Conservation (phyloP, 2,888 invertebrate species). For the Vandiemenella viatica region DNA sequence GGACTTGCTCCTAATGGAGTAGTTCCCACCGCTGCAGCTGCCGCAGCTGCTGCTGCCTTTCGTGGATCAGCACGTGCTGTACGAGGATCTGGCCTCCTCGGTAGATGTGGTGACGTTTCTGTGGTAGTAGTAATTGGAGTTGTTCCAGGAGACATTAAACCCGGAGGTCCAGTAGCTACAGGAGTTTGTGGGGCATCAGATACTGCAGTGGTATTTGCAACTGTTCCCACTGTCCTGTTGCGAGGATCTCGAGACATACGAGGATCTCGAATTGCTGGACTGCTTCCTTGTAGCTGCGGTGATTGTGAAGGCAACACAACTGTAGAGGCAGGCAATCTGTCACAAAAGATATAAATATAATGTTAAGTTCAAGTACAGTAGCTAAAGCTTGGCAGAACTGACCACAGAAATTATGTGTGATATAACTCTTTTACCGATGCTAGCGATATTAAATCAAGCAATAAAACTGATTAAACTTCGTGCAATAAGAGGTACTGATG, state of each 20-base stretch:
- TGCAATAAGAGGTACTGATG: no score
- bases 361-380: no score
- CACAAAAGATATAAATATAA: no score
- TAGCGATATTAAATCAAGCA: no score
- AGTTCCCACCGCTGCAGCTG: not conserved
- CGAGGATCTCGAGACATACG: conserved; percentile 13
- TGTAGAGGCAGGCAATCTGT: not conserved
- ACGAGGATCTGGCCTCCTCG: not conserved
- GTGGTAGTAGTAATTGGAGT: not conserved
- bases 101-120: no score
- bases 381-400: no score
- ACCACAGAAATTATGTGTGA: no score
- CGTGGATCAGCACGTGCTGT: not conserved
- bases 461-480: no score
- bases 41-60: not conserved
- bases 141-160: not conserved
- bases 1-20: not conserved
- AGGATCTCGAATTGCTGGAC: conserved; percentile 10
- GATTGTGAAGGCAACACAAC: not conserved
- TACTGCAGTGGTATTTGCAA: not conserved
- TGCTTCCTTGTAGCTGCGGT: not conserved
- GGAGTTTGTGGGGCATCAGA: not conserved
- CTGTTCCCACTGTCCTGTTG: conserved; percentile 1
- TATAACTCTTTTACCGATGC: no score
- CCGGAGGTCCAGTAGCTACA: not conserved